Evolutionary conservation across 2,797 vertebrate genomes (phyloP).

Genomic region (Carapus acus): DNA sequence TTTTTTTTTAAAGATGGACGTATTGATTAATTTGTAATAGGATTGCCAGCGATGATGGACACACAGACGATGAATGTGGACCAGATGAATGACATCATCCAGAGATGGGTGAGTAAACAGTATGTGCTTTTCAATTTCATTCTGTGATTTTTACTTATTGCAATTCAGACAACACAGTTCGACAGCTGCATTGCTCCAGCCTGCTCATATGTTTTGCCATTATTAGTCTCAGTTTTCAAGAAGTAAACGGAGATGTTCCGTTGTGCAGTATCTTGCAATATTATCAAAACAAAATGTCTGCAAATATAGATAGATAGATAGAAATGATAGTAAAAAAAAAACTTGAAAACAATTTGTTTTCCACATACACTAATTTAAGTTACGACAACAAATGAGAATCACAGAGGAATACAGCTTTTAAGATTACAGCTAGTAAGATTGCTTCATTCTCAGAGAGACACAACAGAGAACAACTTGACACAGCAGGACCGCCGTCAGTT

Average conservation of each 20-base stretch:
- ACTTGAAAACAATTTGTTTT: no score
- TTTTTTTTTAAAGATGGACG: slow-evolving; percentile 1
- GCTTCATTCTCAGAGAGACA: slow-evolving; percentile 65
- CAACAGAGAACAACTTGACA: slow-evolving; percentile 77
- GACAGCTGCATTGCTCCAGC: neutral
- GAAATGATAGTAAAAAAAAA: no score
- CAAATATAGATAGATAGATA: neutral
- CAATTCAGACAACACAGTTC: neutral
- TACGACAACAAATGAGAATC: no score
- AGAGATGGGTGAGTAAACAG: slow-evolving; percentile 84
- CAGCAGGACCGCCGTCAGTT: slow-evolving; percentile 83
- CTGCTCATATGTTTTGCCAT: neutral
- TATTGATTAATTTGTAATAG: slow-evolving; percentile 35
- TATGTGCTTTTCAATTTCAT: neutral
- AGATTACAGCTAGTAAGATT: neutral
- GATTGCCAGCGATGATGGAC: slow-evolving; percentile 35
- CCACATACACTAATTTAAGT: no score
- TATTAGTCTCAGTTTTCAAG: no score
- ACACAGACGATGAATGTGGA: slow-evolving; percentile 73
- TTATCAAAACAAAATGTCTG: neutral
- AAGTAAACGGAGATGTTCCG: no score
- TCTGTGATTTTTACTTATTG: neutral
- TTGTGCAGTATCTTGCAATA: neutral
- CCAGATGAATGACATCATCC: slow-evolving; percentile 79
- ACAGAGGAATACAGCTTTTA: no score